Conservation (phyloP, 1,140 invertebrate genomes). For the Coenobita brevimanus region DNA sequence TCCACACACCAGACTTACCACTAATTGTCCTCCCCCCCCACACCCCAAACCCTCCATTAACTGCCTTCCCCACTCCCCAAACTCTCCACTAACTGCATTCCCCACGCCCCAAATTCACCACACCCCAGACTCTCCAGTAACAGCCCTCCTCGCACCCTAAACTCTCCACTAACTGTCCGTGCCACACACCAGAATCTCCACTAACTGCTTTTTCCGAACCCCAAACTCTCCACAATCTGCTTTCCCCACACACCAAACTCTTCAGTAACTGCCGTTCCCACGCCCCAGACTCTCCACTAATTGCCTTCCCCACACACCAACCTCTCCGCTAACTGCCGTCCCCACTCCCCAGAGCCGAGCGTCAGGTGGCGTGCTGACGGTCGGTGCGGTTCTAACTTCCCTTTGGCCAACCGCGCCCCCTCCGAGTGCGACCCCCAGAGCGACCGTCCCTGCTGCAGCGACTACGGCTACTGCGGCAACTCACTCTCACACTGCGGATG, state of each 20-base stretch:
- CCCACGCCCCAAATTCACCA: neutral
- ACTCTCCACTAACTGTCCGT: neutral
- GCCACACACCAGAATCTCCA: neutral
- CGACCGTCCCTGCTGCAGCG: slow-evolving; percentile 70
- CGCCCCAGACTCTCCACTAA: too few relatives aligned
- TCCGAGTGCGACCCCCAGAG: slow-evolving; percentile 69
- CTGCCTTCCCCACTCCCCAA: neutral
- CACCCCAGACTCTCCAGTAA: neutral
- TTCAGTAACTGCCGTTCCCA: neutral
- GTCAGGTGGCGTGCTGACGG: slow-evolving; percentile 67
- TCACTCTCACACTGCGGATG: slow-evolving; percentile 69
- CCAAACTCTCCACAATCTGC: neutral
- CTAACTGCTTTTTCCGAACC: neutral
- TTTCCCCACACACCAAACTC: neutral
- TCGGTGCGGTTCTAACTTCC: slow-evolving; percentile 65
- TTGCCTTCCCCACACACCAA: neutral
- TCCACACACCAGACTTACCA: neutral
- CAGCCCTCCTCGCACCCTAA: neutral
- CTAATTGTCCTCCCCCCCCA: too few relatives aligned
- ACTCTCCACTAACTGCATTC: too few relatives aligned
- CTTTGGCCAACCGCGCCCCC: slow-evolving; percentile 45
- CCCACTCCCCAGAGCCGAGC: slow-evolving; percentile 28
- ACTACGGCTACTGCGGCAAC: slow-evolving; percentile 70
- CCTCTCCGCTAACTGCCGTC: neutral
- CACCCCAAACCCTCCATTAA: neutral